Evolutionary conservation across 2,888 invertebrate species (phyloP), one percentile per base, ranked within the genome.

Genomic region (Argynnis bischoffii): DNA sequence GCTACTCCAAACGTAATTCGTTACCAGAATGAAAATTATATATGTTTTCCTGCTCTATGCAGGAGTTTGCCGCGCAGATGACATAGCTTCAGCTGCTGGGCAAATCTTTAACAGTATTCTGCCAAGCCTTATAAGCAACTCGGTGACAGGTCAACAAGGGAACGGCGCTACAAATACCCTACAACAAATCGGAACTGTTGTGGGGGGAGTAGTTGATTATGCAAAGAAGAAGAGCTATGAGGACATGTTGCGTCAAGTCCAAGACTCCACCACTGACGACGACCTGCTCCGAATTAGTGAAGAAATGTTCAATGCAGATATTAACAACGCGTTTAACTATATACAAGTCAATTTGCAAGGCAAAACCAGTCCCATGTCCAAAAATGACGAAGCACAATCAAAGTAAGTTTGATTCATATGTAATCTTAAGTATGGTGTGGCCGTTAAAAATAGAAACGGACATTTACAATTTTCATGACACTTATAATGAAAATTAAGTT

Each of bases 301-400:
- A 82, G 94, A 94, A 70, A 92, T 97, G 77, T 94, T 96, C 78
- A 94, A 93, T 72, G 94, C 95, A 76, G 97, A 97, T 80, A 86
- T 91, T 31, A 96, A 96, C 84, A 96, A 96, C 81, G 96, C 96
- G n/a, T 92, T 95, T 63, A 94, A 88, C 78, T 94, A 94, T 78
- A 94, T 97, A 56, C 94, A 93, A 47, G 87, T 97, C 47, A 96
- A 96, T 85, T 86, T 95, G 72, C 97, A 97, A 88, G 96, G 95
- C 70, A 94, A 94, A 83, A 96, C 96, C 8, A 94, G 94, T 26
- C 94, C 96, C 56, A 93, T 95, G 78, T 95, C 95, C 46, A 92
- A 92, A 71, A 93, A 88, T 63, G 97, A 97, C 82, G 95, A 95
- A 81, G 97, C 97, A 13, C 95, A 95, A 67, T 83, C 94, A 77